Percentiles rank a stretch among this genome's conserved stretches.
These are phyloP conservation scores for Verasper variegatus DNA, from an alignment of 2,113 vertebrate genomes.

Conservation along the genomic window DNA sequence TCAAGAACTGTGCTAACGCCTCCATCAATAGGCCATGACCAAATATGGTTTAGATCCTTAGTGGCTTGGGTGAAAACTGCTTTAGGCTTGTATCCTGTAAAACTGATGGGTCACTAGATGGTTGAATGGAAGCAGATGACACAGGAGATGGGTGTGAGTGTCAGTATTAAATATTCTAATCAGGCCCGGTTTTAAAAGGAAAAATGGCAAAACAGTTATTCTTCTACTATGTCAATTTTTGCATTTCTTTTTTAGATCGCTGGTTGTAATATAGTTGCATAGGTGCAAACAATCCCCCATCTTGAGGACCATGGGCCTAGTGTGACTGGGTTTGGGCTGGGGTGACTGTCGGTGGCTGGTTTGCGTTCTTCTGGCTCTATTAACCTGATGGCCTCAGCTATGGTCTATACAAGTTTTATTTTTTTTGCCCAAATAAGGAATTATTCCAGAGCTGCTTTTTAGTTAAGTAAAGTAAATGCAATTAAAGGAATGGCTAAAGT, in stretches of 20 bases:
- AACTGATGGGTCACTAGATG: not conserved
- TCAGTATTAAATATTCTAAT: not conserved
- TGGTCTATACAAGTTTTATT: too few species aligned
- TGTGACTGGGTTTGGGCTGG: too few species aligned
- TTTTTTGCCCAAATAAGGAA: too few species aligned
- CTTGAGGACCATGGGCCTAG: too few species aligned
- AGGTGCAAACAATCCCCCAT: too few species aligned
- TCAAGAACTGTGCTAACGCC: not conserved
- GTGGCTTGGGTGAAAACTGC: not conserved
- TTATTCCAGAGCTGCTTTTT: too few species aligned
- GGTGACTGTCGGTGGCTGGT: too few species aligned
- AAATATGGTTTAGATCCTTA: too few species aligned
- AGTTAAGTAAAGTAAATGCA: too few species aligned
- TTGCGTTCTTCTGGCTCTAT: too few species aligned
- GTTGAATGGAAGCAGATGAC: slow-evolving; percentile 30
- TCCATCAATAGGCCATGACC: not conserved
- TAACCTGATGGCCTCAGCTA: too few species aligned
- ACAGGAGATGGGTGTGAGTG: slow-evolving; percentile 49
- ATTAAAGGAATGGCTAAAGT: too few species aligned
- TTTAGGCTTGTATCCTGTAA: slow-evolving; percentile 3
- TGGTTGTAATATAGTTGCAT: not conserved
- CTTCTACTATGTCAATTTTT: not conserved
- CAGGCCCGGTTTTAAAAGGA: not conserved
- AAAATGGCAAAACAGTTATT: not conserved
- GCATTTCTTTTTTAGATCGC: not conserved